These are phyloP conservation scores for Pseudopleuronectes americanus DNA, from an alignment of 2,797 vertebrate species.

Conservation along the genomic window DNA sequence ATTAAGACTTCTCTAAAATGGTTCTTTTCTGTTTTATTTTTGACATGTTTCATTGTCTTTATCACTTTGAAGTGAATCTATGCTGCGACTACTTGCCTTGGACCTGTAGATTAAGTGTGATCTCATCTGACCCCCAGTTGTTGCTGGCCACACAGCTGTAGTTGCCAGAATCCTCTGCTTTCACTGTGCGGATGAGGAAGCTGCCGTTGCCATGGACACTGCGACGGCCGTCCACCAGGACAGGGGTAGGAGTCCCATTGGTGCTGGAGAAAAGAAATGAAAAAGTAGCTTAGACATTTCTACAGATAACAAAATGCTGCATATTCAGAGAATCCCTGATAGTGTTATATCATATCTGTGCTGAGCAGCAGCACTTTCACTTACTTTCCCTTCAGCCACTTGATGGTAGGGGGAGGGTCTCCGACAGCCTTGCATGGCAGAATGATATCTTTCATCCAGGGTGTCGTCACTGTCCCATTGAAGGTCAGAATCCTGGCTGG, in stretches of 20 bases:
- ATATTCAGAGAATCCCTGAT: neutral
- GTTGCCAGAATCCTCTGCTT: constrained; percentile 98
- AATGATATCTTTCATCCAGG: constrained; percentile 99
- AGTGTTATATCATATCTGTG: neutral
- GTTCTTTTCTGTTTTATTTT: neutral
- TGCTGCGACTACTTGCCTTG: constrained; percentile 85
- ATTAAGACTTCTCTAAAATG: neutral
- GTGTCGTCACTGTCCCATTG: constrained; percentile 97
- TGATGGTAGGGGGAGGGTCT: constrained; percentile 93
- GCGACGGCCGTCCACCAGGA: constrained; percentile 93
- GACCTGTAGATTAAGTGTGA: constrained; percentile 95
- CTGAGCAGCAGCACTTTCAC: constrained; percentile 18
- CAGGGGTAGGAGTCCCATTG: constrained; percentile 94
- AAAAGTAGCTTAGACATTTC: neutral
- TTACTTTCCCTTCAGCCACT: constrained; percentile 99
- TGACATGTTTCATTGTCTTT: too few relatives aligned
- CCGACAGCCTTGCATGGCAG: constrained; percentile 96
- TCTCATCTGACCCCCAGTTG: constrained; percentile 98
- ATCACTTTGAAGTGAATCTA: neutral
- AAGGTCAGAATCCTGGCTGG: constrained; percentile 96
- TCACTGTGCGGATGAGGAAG: constrained; percentile 96
- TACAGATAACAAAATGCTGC: neutral
- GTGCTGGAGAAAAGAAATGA: constrained; percentile 74
- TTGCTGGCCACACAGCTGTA: constrained; percentile 97
- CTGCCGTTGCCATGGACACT: constrained; percentile 95